Base-by-base conservation (phyloP, 1,140 invertebrate genomes). In the Anagrus nilaparvatae region DNA sequence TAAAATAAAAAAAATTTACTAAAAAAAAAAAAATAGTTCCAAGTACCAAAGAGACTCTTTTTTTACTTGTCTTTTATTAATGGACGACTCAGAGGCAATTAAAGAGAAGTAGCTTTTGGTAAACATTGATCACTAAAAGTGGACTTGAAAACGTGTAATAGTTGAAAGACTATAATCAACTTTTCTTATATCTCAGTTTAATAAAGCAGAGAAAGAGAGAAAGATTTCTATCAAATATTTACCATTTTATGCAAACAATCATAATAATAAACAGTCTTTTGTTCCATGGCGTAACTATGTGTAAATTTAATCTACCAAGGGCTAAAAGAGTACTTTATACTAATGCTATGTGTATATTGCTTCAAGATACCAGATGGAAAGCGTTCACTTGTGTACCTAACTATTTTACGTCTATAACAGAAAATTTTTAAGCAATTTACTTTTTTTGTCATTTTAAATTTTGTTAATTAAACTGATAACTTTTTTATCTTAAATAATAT, bases 301-400 rank as follows among this genome's bases (percentile, higher is more conserved):
- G 65, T 67, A 66, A 66, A 67, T 67, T 67, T 67, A 64, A 66
- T 66, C 60, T 65, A 53, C 50, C 47, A 52, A 43, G 51, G 52
- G 50, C 48, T 44, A 49, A 39, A 33, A 13, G 6, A 38, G 42
- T 24, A 35, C 23, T 18, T 34, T 33, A 30, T 43, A 16, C 25
- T 9, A 25, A 14, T 14, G 6, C 21, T 24, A 45, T 19, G 31
- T 36, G 29, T 19, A 35, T 23, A 21, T 39, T 48, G 25, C 46
- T 47, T 40, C 43, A 46, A 46, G 43, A 29, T 20, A 44, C 44
- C 48, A 52, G 51, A 43, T 47, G 52, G 50, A 53, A 47, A 46
- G 49, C 41, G 51, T n/a, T n/a, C n/a, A n/a, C n/a, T n/a, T n/a
- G n/a, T n/a, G n/a, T n/a, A n/a, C n/a, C n/a, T n/a, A n/a, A n/a